These are phyloP conservation scores for Cheilosia variabilis DNA, from an alignment of 2,888 invertebrate genomes.

Conservation along the genomic window DNA sequence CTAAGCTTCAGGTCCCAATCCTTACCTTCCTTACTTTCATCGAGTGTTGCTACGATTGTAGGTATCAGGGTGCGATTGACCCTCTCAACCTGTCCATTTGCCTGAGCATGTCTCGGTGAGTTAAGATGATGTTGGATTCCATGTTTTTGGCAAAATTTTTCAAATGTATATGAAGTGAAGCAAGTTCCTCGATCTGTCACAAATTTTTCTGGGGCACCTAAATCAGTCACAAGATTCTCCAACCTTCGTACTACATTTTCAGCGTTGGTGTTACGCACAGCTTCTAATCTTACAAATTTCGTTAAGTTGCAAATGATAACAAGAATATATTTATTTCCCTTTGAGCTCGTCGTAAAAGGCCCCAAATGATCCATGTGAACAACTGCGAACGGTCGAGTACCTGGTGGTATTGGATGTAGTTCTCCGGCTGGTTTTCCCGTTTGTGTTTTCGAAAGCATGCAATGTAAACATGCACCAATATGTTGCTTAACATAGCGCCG, in stretches of 20 bases:
- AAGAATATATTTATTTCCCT: neutral
- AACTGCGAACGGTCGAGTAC: neutral
- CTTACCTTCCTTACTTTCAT: neutral
- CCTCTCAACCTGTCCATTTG: neutral
- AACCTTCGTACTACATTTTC: conserved; percentile 4
- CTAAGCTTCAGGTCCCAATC: neutral
- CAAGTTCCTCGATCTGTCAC: neutral
- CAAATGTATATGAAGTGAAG: neutral
- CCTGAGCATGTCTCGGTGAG: neutral
- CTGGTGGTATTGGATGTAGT: neutral
- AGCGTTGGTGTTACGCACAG: neutral
- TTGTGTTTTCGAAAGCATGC: neutral
- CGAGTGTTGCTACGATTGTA: conserved; percentile 1
- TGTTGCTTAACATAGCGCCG: neutral
- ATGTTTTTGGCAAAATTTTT: too few relatives aligned
- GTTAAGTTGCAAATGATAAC: neutral
- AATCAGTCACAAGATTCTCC: neutral
- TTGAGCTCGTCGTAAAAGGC: too few relatives aligned
- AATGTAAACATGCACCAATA: conserved; percentile 3
- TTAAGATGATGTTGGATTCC: too few relatives aligned
- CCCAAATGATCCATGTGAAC: too few relatives aligned
- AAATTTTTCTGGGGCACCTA: neutral
- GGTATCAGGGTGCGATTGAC: neutral
- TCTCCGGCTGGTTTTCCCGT: neutral
- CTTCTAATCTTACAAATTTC: neutral